Evolutionary conservation across 30 jellyfish, hydroid and myxozoan species (phyloP).

Genomic region (Sanderia malayensis): DNA sequence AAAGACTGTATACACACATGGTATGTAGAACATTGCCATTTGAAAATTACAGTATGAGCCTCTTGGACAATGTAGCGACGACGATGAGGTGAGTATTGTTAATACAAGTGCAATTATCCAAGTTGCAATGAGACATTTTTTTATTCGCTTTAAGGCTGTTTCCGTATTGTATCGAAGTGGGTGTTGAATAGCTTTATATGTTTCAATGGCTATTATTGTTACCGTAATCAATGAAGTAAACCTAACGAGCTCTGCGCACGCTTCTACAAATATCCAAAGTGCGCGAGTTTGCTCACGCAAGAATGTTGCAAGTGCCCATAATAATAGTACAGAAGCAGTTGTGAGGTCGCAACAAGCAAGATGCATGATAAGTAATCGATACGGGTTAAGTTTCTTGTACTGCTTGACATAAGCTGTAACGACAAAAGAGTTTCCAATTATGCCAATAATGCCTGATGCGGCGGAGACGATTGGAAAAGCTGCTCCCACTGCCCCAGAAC

Average conservation of each 20-base stretch:
- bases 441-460: too few relatives aligned
- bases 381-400: conserved; percentile 9
- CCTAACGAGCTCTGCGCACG: conserved; percentile 21
- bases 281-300: background rate
- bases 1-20: background rate
- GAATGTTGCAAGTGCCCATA: conserved; percentile 19
- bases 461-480: too few relatives aligned
- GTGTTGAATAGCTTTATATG: conserved; percentile 23
- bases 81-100: background rate
- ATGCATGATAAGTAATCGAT: conserved; percentile 30
- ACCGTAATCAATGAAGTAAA: conserved; percentile 22
- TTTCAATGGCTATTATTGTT: conserved; percentile 32
- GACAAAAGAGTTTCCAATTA: conserved; percentile 37
- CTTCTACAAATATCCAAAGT: too few relatives aligned
- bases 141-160: background rate
- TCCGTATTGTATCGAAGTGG: conserved; percentile 3
- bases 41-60: too few relatives aligned
- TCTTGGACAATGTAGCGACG: background rate
- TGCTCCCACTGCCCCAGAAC: too few relatives aligned
- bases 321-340: conserved; percentile 13
- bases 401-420: conserved; percentile 18
- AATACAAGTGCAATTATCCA: too few relatives aligned
- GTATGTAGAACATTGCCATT: conserved; percentile 2
- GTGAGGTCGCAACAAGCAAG: conserved; percentile 43
- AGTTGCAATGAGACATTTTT: background rate